These are phyloP conservation scores for Phenganax marumi DNA, from an alignment of 92 coral and sea anemone genomes.

Conservation along the genomic window DNA sequence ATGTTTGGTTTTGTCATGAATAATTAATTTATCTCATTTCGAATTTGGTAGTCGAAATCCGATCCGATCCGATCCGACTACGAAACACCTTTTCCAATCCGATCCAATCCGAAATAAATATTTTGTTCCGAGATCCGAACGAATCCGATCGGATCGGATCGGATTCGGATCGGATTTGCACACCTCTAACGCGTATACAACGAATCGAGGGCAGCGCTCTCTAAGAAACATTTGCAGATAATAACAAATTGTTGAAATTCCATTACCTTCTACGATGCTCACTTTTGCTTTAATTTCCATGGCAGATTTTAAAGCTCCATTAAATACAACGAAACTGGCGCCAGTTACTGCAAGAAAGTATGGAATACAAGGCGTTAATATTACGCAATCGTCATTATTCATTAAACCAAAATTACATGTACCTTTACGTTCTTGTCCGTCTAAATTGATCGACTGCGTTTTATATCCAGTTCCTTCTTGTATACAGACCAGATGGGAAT, in stretches of 20 bases:
- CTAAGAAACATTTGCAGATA: too few relatives aligned
- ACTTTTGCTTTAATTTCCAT: constrained; percentile 82
- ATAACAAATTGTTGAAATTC: neutral
- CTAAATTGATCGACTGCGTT: constrained; percentile 94
- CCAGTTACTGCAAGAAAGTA: constrained; percentile 71
- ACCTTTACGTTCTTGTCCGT: constrained; percentile 89
- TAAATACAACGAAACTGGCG: constrained; percentile 92
- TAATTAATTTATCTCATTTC: too few relatives aligned
- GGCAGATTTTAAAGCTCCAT: constrained; percentile 89
- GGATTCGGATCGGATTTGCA: too few relatives aligned
- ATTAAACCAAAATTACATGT: neutral
- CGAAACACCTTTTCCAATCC: too few relatives aligned
- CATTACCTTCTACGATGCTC: constrained; percentile 87
- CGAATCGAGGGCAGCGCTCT: too few relatives aligned
- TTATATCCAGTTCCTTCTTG: constrained; percentile 83
- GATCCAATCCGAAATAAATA: too few relatives aligned
- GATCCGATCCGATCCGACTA: too few relatives aligned
- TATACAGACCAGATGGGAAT: constrained; percentile 89
- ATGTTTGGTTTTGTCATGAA: too few relatives aligned
- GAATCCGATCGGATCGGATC: too few relatives aligned
- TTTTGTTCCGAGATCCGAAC: too few relatives aligned
- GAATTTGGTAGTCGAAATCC: too few relatives aligned
- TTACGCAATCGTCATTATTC: neutral
- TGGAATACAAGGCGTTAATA: neutral
- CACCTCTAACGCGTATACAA: too few relatives aligned